These are phyloP conservation scores for Branchinecta lindahli DNA, from an alignment of 1,140 invertebrate species.

Conservation along the genomic window DNA sequence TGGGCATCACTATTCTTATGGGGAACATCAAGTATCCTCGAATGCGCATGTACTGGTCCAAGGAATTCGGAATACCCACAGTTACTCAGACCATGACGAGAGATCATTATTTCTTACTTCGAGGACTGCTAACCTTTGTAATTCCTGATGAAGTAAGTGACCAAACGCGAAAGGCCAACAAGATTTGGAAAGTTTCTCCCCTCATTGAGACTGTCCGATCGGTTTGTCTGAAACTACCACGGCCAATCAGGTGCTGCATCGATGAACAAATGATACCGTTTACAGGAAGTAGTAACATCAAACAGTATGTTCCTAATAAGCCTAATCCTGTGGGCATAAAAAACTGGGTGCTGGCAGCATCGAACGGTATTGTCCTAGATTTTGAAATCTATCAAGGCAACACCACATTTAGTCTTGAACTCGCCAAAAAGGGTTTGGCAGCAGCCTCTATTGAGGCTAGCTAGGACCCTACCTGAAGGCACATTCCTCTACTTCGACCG, in stretches of 20 bases:
- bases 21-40: background rate
- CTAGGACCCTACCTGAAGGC: background rate
- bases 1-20: too few species aligned
- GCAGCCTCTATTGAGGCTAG: background rate
- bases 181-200: background rate
- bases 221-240: background rate
- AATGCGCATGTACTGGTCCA: background rate
- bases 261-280: constrained; percentile 4
- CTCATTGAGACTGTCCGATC: background rate
- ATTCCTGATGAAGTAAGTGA: background rate
- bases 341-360: background rate
- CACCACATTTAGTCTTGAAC: background rate
- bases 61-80: background rate
- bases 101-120: background rate
- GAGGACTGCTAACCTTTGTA: background rate
- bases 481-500: background rate
- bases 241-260: too few species aligned
- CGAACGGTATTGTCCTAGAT: background rate
- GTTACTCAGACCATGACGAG: background rate
- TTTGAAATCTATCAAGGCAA: background rate
- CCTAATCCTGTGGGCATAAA: background rate
- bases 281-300: background rate
- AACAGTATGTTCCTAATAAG: background rate
- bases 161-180: background rate
- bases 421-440: background rate